A percentile compares a stretch with the other conserved stretches of the same genome.
Conservation (phyloP, 1,140 invertebrate species). For the Eumaeus atala region DNA sequence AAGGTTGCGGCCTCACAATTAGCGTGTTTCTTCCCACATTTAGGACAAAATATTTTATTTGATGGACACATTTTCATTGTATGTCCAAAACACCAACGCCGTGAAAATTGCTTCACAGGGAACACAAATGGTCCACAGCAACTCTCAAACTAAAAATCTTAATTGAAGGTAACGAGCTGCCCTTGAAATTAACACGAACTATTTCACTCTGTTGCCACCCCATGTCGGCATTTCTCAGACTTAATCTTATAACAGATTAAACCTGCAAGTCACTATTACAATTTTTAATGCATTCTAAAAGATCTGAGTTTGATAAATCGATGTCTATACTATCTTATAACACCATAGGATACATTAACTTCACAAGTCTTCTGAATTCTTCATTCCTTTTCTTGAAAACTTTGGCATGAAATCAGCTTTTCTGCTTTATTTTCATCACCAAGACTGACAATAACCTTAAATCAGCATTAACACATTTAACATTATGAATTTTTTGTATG, state of each 20-base stretch:
- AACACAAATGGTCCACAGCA: not conserved
- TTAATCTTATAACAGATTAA: not conserved
- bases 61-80: no score
- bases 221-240: not conserved
- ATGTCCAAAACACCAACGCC: conserved; percentile 1
- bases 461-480: not conserved
- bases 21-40: no score
- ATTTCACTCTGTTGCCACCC: not conserved
- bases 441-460: not conserved
- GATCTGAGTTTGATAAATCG: not conserved
- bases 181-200: not conserved
- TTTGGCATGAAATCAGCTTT: not conserved
- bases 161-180: not conserved
- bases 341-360: no score
- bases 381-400: not conserved
- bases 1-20: not conserved
- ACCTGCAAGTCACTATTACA: not conserved
- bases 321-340: not conserved
- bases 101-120: not conserved
- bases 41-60: no score
- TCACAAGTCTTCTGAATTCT: not conserved
- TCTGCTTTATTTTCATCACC: not conserved
- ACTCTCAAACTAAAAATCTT: no score
- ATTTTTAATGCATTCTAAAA: not conserved
- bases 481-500: no score